Conservation (phyloP, 2,888 invertebrate species). For the Cinara cedri region DNA sequence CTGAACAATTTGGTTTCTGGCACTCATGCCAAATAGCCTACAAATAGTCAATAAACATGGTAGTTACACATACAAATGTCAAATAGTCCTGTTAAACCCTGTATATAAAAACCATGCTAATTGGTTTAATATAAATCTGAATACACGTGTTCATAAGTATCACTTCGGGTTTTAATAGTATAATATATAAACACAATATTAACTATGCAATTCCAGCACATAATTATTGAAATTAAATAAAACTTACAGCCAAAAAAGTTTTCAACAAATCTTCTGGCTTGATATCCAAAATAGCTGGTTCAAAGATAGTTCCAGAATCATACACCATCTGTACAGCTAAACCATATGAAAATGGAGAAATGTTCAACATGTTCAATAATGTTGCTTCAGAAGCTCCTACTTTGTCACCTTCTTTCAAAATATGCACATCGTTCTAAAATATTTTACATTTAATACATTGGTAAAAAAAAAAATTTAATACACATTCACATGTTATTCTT, state of each 20-base stretch:
- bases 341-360: slow-evolving; percentile 99
- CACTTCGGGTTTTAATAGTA: too few species aligned
- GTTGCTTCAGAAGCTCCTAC: slow-evolving; percentile 99
- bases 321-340: slow-evolving; percentile 95
- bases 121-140: too few species aligned
- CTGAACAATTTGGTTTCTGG: too few species aligned
- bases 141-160: too few species aligned
- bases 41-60: too few species aligned
- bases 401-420: slow-evolving; percentile 92
- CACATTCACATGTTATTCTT: slow-evolving; percentile 60
- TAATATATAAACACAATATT: too few species aligned
- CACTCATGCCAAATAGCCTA: too few species aligned
- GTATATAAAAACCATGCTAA: too few species aligned
- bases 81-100: too few species aligned
- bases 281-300: slow-evolving; percentile 96
- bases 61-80: too few species aligned
- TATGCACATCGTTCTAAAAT: slow-evolving; percentile 80
- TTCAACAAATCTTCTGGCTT: slow-evolving; percentile 92
- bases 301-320: slow-evolving; percentile 97
- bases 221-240: slow-evolving; percentile 5
- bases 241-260: slow-evolving; percentile 77
- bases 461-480: not conserved
- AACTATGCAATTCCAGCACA: too few species aligned
- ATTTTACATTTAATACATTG: slow-evolving; percentile 26
- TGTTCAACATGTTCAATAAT: slow-evolving; percentile 98